Conservation (phyloP, 2,888 invertebrate species). For the Drosophila mettleri region DNA sequence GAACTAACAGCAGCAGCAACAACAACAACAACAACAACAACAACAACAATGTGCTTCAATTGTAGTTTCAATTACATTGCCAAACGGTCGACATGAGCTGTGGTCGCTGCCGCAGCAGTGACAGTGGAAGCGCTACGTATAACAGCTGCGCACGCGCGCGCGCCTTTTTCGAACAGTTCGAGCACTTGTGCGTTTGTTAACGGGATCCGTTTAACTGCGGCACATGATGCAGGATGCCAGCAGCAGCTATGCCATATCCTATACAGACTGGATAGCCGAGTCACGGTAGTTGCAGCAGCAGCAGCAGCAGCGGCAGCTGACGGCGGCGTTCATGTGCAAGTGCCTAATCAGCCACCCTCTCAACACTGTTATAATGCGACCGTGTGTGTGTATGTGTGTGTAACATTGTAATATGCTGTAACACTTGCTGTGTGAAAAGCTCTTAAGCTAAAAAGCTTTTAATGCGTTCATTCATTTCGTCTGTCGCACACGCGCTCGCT, state of each 20-base stretch:
- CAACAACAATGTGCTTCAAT: constrained; percentile 31
- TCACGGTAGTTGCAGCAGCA: constrained; percentile 78
- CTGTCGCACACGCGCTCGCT: constrained; percentile 2
- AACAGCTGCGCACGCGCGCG: constrained; percentile 25
- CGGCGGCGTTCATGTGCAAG: constrained; percentile 35
- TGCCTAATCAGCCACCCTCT: background rate
- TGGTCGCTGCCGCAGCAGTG: constrained; percentile 1
- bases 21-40: background rate
- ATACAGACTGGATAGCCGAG: constrained; percentile 85
- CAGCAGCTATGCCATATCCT: constrained; percentile 84
- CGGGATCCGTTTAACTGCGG: constrained; percentile 8
- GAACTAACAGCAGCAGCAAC: constrained; percentile 3
- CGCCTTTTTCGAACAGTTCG: constrained; percentile 5
- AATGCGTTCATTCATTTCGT: constrained; percentile 21
- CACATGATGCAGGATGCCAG: constrained; percentile 83
- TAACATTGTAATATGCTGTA: constrained; percentile 30
- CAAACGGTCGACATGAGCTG: constrained; percentile 34
- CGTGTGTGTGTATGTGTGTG: constrained; percentile 23
- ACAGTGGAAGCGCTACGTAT: constrained; percentile 5
- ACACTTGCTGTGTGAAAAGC: constrained; percentile 37
- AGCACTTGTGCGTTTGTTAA: constrained; percentile 14
- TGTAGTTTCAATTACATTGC: constrained; percentile 32
- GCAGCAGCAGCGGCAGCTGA: constrained; percentile 16
- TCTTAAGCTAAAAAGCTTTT: constrained; percentile 37
- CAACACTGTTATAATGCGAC: constrained; percentile 4